phyloP scores from a whole-genome alignment of 2,888 invertebrate genomes.

The Trachelus tabidus region DNA sequence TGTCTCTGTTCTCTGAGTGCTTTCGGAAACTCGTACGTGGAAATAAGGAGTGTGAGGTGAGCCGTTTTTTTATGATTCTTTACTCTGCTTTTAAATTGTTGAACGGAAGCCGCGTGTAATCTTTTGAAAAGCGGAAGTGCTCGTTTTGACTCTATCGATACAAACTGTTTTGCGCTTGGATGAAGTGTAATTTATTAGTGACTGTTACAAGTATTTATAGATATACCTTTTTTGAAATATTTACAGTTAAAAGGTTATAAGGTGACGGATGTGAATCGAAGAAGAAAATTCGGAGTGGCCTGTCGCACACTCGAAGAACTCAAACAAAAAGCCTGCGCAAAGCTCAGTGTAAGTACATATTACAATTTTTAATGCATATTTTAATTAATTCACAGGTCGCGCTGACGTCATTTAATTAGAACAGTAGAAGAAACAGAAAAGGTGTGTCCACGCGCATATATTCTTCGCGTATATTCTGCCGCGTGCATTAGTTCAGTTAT shows the following conservation, averaged over 20 bases:
- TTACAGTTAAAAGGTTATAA: conserved; percentile 75
- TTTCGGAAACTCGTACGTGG: conserved; percentile 36
- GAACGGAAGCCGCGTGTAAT: neutral
- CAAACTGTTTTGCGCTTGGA: neutral
- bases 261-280: conserved; percentile 76
- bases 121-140: neutral
- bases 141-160: neutral
- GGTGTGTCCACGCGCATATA: neutral
- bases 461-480: neutral
- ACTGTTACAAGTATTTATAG: neutral
- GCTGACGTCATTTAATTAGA: neutral
- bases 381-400: neutral
- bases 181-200: neutral
- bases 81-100: neutral
- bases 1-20: conserved; percentile 43
- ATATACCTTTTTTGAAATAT: neutral
- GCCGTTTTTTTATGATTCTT: neutral
- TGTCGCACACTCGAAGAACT: conserved; percentile 75
- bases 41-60: conserved; percentile 37
- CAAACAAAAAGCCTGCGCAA: conserved; percentile 76
- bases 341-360: conserved; percentile 70
- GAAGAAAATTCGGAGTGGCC: conserved; percentile 78
- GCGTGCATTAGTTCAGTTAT: neutral
- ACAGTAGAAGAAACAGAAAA: neutral
- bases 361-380: neutral